Evolutionary conservation across 2,113 vertebrate genomes (phyloP), one percentile per base, ranked within the genome.

Genomic region (Parus major): DNA sequence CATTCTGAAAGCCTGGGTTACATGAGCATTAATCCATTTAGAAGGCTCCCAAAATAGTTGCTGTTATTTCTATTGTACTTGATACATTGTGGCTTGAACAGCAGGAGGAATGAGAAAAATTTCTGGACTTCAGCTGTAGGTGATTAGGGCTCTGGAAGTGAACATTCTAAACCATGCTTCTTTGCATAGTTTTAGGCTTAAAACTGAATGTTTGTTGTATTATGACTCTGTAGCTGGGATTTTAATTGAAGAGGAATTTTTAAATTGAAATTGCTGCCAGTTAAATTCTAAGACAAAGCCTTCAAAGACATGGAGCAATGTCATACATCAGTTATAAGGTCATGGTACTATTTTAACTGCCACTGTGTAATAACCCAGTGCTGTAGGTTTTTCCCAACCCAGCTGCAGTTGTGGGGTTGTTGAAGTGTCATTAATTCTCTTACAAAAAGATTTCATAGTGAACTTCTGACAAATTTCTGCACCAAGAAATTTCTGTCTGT

Each of bases 11-110:
- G 77, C 44, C 68, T 0, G 5, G 29, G 42, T 86, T 93, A 70
- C 64, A 41, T 6, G n/a, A 90, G 42, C 47, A 44, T 88, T 95
- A 94, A 91, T 95, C 60, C n/a, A 60, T 90, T 93, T 95, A 87
- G 93, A 95, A 87, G 28, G 55, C 39, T 95, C 66, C 70, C 71
- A 85, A 53, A 96, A 96, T 93, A 95, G 75, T 93, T 94, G 55
- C 50, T 79, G 33, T 83, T 91, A 46, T 91, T 93, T 87, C 73
- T 76, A 11, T 57, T 59, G 57, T 92, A 25, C 50, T 94, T 89
- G 59, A 59, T 82, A 66, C 42, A 57, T 41, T 60, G 47, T 82
- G 70, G 69, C 65, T 93, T 87, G 41, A 95, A 55, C 66, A 88
- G 78, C 75, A 87, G 44, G n/a, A 46, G 25, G 39, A 94, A 94